These are phyloP conservation scores for Acrocephalus kingi DNA, from an alignment of 2,113 vertebrate species.

Conservation along the genomic window DNA sequence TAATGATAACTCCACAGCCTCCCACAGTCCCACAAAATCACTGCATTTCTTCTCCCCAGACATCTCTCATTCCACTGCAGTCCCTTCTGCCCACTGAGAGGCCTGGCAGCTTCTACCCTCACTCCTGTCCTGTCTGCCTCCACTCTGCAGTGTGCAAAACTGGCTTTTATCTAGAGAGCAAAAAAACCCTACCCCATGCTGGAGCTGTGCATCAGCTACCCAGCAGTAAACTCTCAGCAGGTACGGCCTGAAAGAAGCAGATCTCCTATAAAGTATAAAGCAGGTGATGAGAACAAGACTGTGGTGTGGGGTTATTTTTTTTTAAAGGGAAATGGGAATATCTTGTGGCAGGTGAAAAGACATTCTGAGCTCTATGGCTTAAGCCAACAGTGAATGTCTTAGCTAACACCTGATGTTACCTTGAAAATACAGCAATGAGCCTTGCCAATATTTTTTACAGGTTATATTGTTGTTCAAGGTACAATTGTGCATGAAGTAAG, in stretches of 20 bases:
- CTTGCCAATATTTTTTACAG: not conserved
- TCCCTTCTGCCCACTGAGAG: not conserved
- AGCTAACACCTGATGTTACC: not conserved
- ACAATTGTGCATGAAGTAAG: not conserved
- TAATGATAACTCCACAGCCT: not conserved
- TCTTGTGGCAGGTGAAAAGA: not conserved
- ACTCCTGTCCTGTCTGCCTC: not conserved
- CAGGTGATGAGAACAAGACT: not conserved
- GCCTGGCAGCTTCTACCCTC: not conserved
- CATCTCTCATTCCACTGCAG: not conserved
- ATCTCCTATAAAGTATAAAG: not conserved
- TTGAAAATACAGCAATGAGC: not conserved
- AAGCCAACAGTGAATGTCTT: not conserved
- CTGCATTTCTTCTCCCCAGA: not conserved
- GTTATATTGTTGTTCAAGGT: not conserved
- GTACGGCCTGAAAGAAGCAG: not conserved
- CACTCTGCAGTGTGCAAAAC: not conserved
- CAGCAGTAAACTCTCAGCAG: not conserved
- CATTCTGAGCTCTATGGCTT: not conserved
- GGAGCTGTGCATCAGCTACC: not conserved
- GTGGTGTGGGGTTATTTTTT: no score
- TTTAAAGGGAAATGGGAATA: not conserved
- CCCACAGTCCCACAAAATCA: not conserved
- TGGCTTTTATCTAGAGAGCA: not conserved
- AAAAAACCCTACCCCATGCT: not conserved